These are phyloP conservation scores for Galagoides demidoff DNA, from an alignment of 2,797 vertebrate species.

Conservation along the genomic window DNA sequence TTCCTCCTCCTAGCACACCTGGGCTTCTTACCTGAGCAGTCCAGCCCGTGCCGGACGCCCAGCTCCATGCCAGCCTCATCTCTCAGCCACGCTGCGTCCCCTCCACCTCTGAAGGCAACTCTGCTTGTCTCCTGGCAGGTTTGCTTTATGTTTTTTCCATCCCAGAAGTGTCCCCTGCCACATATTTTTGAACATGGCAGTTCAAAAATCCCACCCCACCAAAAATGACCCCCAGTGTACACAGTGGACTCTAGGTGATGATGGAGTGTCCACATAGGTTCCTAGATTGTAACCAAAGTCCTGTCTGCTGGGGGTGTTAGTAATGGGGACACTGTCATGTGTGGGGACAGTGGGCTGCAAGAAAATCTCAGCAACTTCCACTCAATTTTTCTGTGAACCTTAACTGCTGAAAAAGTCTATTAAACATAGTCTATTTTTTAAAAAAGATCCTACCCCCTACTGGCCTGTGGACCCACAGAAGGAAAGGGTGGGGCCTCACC, in stretches of 20 bases:
- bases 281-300: neutral
- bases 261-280: rapidly evolving
- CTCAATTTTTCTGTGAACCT: neutral
- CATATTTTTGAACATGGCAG: no score
- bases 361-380: no score
- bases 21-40: neutral
- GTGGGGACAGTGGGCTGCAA: rapidly evolving
- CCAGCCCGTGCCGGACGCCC: neutral
- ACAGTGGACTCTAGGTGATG: neutral
- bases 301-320: neutral
- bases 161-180: neutral
- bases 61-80: no score
- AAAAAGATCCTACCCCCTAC: neutral
- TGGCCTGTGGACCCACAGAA: neutral
- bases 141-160: no score
- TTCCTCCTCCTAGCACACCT: neutral
- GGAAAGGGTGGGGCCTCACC: neutral
- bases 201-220: neutral
- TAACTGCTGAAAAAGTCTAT: neutral
- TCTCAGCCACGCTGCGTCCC: neutral
- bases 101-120: rapidly evolving
- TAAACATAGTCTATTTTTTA: neutral
- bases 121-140: rapidly evolving
- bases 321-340: neutral
- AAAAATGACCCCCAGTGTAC: neutral